Evolutionary conservation across 2,113 vertebrate species (phyloP), one percentile per base, ranked within the genome.

Genomic region (Vulpes lagopus): DNA sequence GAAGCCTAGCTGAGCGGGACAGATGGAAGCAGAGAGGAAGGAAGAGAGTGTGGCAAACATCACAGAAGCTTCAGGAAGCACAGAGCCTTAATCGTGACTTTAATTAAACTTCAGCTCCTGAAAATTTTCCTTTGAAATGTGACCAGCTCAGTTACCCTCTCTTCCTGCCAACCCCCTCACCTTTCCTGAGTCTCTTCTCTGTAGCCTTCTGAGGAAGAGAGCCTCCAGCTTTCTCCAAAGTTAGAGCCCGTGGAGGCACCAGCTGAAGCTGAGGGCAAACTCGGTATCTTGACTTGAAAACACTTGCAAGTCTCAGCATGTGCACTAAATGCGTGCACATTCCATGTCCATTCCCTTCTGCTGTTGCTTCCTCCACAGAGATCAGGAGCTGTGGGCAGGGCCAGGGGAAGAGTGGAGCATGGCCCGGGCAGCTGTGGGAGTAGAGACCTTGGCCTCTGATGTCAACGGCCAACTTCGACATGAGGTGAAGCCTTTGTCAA

Each of bases 11-110:
- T 59, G 55, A 32, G 16, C 12, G 27, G 59, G 59, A 60, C 59
- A 32, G 51, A 57, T 17, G 49, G 12, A 87, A 59, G n/a, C 53
- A 59, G 53, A 85, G 57, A 95, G 23, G 20, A 89, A 71, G 51
- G 27, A 27, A 83, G 23, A 49, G 27, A n/a, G 43, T 4, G 1
- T 49, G 43, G 22, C 32, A 55, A 55, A n/a, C 8, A 49, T 16
- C 59, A 76, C 27, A 49, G 32, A 71, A n/a, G 65, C 22, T 67
- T 81, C 85, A 67, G 93, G 43, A 91, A 96, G 71, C 59, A 7
- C 20, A 79, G 74, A 32, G 64, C 59, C 67, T 85, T 64, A 60
- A 69, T 57, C 6, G n/a, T 27, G 49, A 27, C 43, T 49, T 51
- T 30, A 43, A 91, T 53, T 65, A 69, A 82, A 93, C 35, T 17